Conservation (phyloP, 2,888 invertebrate genomes). For the Chrysodeixis includens region DNA sequence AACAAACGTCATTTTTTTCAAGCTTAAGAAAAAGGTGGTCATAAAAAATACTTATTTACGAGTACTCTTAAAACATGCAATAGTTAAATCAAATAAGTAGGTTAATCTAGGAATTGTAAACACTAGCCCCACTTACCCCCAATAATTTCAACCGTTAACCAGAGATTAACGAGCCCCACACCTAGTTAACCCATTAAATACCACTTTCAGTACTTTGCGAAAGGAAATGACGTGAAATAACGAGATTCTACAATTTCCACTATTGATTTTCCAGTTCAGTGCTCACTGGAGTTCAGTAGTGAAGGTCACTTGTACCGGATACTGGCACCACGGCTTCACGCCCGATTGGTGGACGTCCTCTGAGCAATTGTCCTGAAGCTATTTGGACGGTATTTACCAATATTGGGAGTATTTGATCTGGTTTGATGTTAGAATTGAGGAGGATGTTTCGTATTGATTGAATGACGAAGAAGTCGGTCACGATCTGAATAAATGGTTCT, state of each 20-base stretch:
- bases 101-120: not conserved
- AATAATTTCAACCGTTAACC: not conserved
- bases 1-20: too few species aligned
- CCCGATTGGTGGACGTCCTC: conserved; percentile 27
- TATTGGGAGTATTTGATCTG: conserved; percentile 38
- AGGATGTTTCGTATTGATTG: not conserved
- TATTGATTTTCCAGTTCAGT: conserved; percentile 52
- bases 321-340: conserved; percentile 47
- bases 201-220: conserved; percentile 8
- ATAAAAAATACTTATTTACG: too few species aligned
- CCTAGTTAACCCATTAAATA: conserved; percentile 4
- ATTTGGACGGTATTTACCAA: conserved; percentile 43
- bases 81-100: not conserved
- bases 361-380: conserved; percentile 21
- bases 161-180: not conserved
- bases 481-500: too few species aligned
- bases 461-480: not conserved
- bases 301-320: conserved; percentile 34
- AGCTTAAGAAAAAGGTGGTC: too few species aligned
- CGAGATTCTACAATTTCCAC: conserved; percentile 27
- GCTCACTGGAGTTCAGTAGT: conserved; percentile 29
- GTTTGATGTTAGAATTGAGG: conserved; percentile 11
- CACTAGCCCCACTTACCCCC: not conserved
- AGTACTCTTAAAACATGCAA: not conserved
- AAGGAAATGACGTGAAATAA: conserved; percentile 47